Percentiles rank a stretch among this genome's conserved stretches.
Evolutionary conservation across 1,140 invertebrate species (phyloP).

Genomic region (Heliothis virescens): DNA sequence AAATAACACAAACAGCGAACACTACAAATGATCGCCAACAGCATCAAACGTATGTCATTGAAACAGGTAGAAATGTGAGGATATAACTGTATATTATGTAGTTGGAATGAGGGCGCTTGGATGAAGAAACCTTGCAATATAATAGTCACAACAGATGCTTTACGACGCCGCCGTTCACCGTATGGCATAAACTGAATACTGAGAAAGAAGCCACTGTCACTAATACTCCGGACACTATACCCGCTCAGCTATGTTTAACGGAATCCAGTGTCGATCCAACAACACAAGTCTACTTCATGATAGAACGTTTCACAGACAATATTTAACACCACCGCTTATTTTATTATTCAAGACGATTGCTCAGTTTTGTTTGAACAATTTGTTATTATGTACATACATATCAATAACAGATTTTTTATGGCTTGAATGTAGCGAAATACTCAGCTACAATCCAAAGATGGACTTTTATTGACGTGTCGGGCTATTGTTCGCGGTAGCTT

Average conservation of each 20-base stretch:
- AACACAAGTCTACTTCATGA: neutral
- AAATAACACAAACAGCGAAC: neutral
- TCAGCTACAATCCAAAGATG: neutral
- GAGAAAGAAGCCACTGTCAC: conserved; percentile 11
- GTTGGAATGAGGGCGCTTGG: conserved; percentile 9
- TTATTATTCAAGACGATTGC: conserved; percentile 17
- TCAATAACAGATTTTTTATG: neutral
- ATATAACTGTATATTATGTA: neutral
- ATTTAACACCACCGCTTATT: neutral
- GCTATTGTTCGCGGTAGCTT: conserved; percentile 7
- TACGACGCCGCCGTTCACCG: conserved; percentile 39
- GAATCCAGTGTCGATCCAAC: conserved; percentile 1
- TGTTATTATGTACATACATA: conserved; percentile 1
- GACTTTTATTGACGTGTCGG: conserved; percentile 13
- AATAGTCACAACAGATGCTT: conserved; percentile 47
- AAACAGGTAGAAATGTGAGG: neutral
- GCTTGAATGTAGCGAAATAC: neutral
- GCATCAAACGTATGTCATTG: neutral
- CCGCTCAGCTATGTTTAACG: conserved; percentile 19
- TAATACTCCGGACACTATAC: conserved; percentile 11
- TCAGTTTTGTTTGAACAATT: neutral
- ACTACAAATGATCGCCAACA: neutral
- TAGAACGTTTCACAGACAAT: conserved; percentile 12
- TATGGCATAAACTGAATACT: conserved; percentile 46
- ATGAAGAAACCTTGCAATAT: conserved; percentile 39